Percentiles rank a stretch among this genome's conserved stretches.
Evolutionary conservation across 2,797 vertebrate genomes (phyloP).

Genomic region (Trachops cirrhosus): DNA sequence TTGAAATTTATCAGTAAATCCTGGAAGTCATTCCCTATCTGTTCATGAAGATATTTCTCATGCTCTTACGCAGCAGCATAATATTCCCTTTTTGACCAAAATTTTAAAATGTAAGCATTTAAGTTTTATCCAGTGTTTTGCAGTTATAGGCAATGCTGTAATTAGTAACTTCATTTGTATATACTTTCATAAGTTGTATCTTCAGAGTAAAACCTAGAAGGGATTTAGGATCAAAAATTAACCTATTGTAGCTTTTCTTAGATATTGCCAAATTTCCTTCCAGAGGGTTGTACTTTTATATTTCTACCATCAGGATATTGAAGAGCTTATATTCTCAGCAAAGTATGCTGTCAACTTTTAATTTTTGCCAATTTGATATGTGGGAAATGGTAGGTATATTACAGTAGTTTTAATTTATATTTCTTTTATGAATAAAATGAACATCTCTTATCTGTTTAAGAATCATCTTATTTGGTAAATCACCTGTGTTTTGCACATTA

Average conservation of each 20-base stretch:
- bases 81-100: not conserved
- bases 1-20: not conserved
- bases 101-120: not conserved
- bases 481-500: not conserved
- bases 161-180: not conserved
- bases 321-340: not conserved
- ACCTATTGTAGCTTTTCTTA: not conserved
- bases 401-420: not conserved
- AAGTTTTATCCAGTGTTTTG: not conserved
- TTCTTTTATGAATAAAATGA: not conserved
- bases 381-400: not conserved
- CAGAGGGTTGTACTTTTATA: not conserved
- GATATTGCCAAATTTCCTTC: not conserved
- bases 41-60: not conserved
- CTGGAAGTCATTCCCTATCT: not conserved
- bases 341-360: not conserved
- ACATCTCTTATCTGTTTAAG: not conserved
- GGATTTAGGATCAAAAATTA: not conserved
- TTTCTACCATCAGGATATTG: not conserved
- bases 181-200: not conserved
- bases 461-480: not conserved
- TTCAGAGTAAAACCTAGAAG: not conserved
- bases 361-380: not conserved
- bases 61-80: not conserved
- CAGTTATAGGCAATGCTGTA: not conserved